These are phyloP conservation scores for Phyllopteryx taeniolatus DNA, from an alignment of 2,113 vertebrate genomes.

Conservation along the genomic window DNA sequence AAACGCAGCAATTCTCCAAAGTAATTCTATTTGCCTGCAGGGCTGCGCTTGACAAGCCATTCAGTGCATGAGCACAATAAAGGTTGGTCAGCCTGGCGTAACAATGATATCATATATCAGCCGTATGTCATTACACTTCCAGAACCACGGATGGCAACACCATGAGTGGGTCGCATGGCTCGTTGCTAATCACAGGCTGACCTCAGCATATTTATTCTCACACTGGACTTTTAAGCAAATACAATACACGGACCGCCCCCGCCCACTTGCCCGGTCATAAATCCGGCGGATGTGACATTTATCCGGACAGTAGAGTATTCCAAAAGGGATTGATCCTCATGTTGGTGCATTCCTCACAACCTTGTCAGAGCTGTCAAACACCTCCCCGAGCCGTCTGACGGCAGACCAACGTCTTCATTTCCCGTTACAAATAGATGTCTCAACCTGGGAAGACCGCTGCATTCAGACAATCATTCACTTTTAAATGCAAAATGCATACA, in stretches of 20 bases:
- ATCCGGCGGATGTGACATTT: slow-evolving; percentile 66
- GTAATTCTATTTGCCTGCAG: slow-evolving; percentile 42
- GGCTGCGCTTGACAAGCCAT: slow-evolving; percentile 19
- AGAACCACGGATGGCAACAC: neutral
- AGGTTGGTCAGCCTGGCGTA: slow-evolving; percentile 9
- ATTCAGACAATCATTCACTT: neutral
- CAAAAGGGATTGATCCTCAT: slow-evolving; percentile 63
- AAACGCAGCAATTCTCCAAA: slow-evolving; percentile 11
- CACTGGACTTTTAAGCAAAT: slow-evolving; percentile 25
- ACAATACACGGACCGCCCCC: slow-evolving; percentile 46
- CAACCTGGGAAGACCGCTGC: slow-evolving; percentile 14
- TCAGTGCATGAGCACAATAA: slow-evolving; percentile 6
- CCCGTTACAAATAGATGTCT: slow-evolving; percentile 36
- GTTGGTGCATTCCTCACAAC: slow-evolving; percentile 58
- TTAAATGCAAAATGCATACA: neutral
- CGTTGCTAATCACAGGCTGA: slow-evolving; percentile 8
- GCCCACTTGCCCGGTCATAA: slow-evolving; percentile 48
- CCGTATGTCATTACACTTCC: neutral
- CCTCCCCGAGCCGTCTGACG: slow-evolving; percentile 43
- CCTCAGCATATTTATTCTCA: slow-evolving; percentile 30
- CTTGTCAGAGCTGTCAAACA: slow-evolving; percentile 66
- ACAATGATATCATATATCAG: slow-evolving; percentile 15
- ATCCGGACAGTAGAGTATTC: slow-evolving; percentile 52
- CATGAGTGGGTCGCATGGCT: neutral
- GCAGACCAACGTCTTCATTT: slow-evolving; percentile 65